Base-by-base conservation (phyloP, 2,888 invertebrate species). In the Blastobasis adustella region DNA sequence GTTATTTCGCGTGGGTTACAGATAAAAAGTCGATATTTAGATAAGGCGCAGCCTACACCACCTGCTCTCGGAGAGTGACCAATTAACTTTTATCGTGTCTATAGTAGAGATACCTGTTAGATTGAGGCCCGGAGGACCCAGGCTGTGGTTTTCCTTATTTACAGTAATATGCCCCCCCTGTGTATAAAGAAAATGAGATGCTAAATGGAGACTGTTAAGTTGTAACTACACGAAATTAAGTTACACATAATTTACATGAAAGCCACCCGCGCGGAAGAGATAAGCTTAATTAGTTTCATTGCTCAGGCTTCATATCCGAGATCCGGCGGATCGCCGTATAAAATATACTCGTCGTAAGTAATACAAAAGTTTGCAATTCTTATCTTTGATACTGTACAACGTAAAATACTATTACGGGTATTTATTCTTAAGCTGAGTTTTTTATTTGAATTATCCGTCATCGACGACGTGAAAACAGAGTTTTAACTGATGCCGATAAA, bases 41-140 rank as follows among this genome's bases (percentile, higher is more conserved):
- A 54, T 54, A 54, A 54, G 51, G 51, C 47, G 36, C 49, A 51
- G 47, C 49, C 51, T 46, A 51, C 51, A 49, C 54, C 51, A 54
- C 54, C 54, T 54, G 54, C 50, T 51, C 51, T 49, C 50, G 37
- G 47, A 43, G 49, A 49, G 48, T 46, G 49, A 49, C 51, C 54
- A 54, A 54, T 54, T 54, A 51, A 51, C 50, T 51, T 54, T 54
- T 50, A 51, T 53, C 48, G 50, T 48, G 48, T 40, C 46, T 50
- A 47, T 45, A 52, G 52, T 45, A 49, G 8, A 48, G 50, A 53
- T 50, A 46, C 48, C 53, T 50, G 48, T 50, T 47, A 49, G 47
- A 47, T 39, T 45, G 41, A 37, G 42, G 46, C 49, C 45, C 46
- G 9, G n/a, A 49, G 48, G 37, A 37, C 9, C 9, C 8, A 41